These are phyloP conservation scores for Oncorhynchus tshawytscha DNA, from an alignment of 2,113 vertebrate genomes.

Conservation along the genomic window DNA sequence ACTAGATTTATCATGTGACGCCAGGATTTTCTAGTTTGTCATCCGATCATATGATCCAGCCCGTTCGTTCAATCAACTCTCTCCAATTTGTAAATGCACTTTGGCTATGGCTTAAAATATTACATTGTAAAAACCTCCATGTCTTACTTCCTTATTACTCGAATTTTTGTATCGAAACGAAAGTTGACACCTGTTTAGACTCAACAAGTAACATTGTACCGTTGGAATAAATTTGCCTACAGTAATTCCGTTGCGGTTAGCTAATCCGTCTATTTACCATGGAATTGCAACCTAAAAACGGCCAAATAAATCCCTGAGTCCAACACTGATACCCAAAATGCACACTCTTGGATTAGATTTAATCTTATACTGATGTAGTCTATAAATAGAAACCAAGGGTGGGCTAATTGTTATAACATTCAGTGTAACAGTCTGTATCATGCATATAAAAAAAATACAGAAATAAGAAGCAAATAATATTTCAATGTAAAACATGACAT, in stretches of 20 bases:
- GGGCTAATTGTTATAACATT: too few relatives aligned
- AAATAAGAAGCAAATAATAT: not conserved
- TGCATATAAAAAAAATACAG: not conserved
- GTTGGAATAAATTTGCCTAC: too few relatives aligned
- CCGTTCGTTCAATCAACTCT: constrained; percentile 20
- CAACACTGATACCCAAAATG: too few relatives aligned
- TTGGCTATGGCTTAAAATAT: not conserved
- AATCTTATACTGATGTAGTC: too few relatives aligned
- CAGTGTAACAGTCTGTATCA: not conserved
- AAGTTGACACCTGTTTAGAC: too few relatives aligned
- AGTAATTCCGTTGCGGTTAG: too few relatives aligned
- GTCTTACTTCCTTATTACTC: not conserved
- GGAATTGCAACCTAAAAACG: too few relatives aligned
- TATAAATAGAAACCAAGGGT: too few relatives aligned
- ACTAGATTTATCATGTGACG: constrained; percentile 41
- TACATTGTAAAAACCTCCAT: not conserved
- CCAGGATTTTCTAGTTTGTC: constrained; percentile 10
- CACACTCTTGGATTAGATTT: too few relatives aligned
- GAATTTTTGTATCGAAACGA: not conserved
- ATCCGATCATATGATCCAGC: constrained; percentile 28
- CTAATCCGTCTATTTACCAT: too few relatives aligned
- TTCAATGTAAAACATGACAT: not conserved
- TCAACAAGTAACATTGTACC: too few relatives aligned
- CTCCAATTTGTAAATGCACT: not conserved
- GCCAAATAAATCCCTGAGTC: too few relatives aligned